Percentiles rank a stretch among this genome's conserved stretches.
Conservation (phyloP, 2,113 vertebrate species). For the Emydocephalus ijimae region DNA sequence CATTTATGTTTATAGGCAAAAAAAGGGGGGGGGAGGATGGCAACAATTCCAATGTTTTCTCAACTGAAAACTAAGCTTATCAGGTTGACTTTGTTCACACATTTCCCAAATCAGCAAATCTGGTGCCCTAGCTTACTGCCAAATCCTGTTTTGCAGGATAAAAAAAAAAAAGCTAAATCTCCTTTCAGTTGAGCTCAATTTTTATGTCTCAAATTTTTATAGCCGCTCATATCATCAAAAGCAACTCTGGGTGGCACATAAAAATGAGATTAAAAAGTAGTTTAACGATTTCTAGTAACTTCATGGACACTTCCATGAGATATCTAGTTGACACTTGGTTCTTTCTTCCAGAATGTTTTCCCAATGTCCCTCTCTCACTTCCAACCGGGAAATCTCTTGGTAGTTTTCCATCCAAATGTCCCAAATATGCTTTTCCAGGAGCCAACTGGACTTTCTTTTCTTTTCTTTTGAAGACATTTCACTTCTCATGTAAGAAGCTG, state of each 20-base stretch:
- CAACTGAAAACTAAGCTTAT: neutral
- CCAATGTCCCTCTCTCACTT: neutral
- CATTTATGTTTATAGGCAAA: conserved; percentile 30
- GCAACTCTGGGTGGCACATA: neutral
- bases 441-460: too few species aligned
- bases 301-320: neutral
- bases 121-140: neutral
- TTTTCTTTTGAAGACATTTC: too few species aligned
- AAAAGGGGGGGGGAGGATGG: neutral
- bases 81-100: neutral
- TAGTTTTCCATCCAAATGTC: neutral
- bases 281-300: neutral
- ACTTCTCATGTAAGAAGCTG: too few species aligned
- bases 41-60: conserved; percentile 25
- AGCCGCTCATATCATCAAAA: neutral
- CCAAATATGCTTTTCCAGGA: too few species aligned
- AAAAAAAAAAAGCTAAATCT: neutral
- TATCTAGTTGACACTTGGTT: neutral
- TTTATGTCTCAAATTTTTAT: neutral
- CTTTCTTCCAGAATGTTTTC: neutral
- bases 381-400: neutral
- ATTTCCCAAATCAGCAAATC: neutral
- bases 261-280: neutral
- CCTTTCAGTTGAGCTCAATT: neutral
- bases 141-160: neutral